These are phyloP conservation scores for Neogobius melanostomus DNA, from an alignment of 2,113 vertebrate species.

Conservation along the genomic window DNA sequence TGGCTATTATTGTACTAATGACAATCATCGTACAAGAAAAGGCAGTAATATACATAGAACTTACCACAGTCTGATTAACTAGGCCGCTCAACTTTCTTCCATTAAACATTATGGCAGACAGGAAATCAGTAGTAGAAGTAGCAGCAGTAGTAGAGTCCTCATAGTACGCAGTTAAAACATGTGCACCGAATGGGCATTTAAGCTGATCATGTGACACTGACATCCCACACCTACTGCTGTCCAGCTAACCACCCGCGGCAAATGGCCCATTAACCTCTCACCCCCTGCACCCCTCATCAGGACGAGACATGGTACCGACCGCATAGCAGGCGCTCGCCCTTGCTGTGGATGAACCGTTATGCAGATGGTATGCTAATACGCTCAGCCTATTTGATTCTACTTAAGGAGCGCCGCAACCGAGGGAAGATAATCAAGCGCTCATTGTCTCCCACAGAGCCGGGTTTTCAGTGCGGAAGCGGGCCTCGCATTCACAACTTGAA, in stretches of 20 bases:
- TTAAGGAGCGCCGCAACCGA: constrained; percentile 43
- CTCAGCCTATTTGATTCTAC: constrained; percentile 60
- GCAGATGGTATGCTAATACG: constrained; percentile 76
- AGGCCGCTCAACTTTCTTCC: too few species aligned
- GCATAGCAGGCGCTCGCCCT: constrained; percentile 52
- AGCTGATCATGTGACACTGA: neutral
- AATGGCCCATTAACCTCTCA: neutral
- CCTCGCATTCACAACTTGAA: neutral
- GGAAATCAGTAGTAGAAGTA: too few species aligned
- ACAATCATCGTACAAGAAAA: neutral
- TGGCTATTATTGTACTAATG: neutral
- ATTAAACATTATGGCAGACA: too few species aligned
- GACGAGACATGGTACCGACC: constrained; percentile 41
- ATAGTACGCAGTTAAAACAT: neutral
- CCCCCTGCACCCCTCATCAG: neutral
- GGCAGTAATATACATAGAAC: too few species aligned
- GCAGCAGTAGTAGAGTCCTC: too few species aligned
- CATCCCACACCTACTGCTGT: neutral
- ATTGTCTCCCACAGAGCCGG: constrained; percentile 40
- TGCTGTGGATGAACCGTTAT: constrained; percentile 66
- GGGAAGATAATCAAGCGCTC: constrained; percentile 66
- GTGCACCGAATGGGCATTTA: neutral
- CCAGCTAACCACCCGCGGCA: neutral
- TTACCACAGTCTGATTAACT: too few species aligned
- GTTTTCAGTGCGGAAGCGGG: constrained; percentile 1